Base-by-base conservation (phyloP, 2,888 invertebrate genomes). In the Eupithecia pulchellata region DNA sequence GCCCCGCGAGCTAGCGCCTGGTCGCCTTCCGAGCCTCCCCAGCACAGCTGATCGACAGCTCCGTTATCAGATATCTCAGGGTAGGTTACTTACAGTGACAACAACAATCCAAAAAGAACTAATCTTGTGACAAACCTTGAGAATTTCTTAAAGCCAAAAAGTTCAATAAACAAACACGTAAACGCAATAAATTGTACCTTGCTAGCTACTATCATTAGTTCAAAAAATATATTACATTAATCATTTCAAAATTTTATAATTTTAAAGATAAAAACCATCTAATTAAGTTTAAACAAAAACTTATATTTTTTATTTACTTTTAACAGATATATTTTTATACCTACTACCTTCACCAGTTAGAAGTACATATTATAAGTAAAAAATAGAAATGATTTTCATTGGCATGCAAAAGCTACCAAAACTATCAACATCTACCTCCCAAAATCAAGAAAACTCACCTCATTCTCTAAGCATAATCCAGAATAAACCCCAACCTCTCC, bases 1-100 rank as follows among this genome's bases (percentile, higher is more conserved):
- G 88, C 81, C 79, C 78, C 85, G 84, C 83, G 83, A 84, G 80
- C 81, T 84, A 80, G 82, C 81, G 66, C 80, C 80, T 78, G 74
- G 77, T 76, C 74, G 25, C 20, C 20, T 42, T 42, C 20, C 47
- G 9, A 20, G 47, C 71, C 69, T 65, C 65, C 65, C 73, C 73
- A 47, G 76, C 58, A 55, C 68, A 69, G 71, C 71, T 72, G 70
- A 69, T 68, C 39, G 65, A 5, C 25, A n/a, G 30, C 11, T 11
- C 20, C 60, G 34, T 34, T 32, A 20, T 57, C 55, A 57, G 17
- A 57, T 57, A 57, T 17, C 27, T 57, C 55, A 57, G 29, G 55
- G 25, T 27, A 13, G 55, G 14, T 29, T 29, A 57, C n/a, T 14
- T 5, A 61, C 25, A 61, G 61, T 61, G 61, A 61, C 34, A 61